Conservation (phyloP, 2,888 invertebrate genomes). For the Pseudanteris insignis region DNA sequence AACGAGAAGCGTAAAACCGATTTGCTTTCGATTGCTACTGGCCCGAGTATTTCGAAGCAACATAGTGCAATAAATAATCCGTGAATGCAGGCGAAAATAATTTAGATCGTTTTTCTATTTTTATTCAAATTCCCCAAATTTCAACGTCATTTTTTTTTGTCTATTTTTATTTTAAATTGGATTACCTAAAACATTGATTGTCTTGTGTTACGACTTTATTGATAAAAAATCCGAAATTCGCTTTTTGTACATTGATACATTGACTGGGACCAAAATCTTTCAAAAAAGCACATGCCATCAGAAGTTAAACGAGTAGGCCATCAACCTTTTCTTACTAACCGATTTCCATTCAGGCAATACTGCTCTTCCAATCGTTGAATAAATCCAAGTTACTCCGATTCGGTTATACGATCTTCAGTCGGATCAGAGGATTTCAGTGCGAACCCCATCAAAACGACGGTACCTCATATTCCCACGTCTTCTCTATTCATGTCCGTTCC, state of each 20-base stretch:
- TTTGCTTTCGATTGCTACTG: conserved; percentile 42
- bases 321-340: conserved; percentile 43
- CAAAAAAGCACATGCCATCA: conserved; percentile 16
- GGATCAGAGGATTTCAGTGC: conserved; percentile 37
- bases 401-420: conserved; percentile 39
- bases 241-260: no score
- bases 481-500: conserved; percentile 40
- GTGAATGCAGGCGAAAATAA: conserved; percentile 40
- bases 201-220: no score
- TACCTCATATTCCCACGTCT: conserved; percentile 41
- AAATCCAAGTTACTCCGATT: conserved; percentile 49
- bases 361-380: conserved; percentile 51
- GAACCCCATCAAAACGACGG: conserved; percentile 35
- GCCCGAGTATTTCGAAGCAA: conserved; percentile 32
- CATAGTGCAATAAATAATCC: conserved; percentile 46
- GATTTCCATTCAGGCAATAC: conserved; percentile 50
- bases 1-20: conserved; percentile 43
- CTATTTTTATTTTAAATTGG: no score
- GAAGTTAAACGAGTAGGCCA: conserved; percentile 36
- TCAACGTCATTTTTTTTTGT: no score
- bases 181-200: no score
- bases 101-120: conserved; percentile 2
- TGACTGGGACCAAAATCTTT: background rate
- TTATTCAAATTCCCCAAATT: background rate
- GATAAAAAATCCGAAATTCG: no score